Percentiles rank a stretch among this genome's conserved stretches.
These are phyloP conservation scores for Nyctereutes procyonoides DNA, from an alignment of 2,113 vertebrate species.

Conservation along the genomic window DNA sequence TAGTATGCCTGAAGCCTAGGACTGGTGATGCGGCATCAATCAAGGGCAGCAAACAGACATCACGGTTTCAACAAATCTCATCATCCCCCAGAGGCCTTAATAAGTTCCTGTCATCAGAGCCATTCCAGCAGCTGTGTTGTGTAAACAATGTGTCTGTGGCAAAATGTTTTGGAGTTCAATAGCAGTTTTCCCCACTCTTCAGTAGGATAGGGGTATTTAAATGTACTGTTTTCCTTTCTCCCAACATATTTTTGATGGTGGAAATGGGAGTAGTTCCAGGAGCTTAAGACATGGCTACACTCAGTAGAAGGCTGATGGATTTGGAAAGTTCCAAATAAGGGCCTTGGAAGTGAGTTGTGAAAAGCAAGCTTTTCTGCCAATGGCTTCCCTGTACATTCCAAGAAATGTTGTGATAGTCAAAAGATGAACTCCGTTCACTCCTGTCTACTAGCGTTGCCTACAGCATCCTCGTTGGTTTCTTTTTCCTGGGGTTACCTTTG, in stretches of 20 bases:
- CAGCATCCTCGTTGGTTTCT: background rate
- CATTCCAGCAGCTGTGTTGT: conserved; percentile 69
- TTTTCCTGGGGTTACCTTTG: background rate
- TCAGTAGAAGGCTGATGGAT: background rate
- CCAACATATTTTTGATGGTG: background rate
- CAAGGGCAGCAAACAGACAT: conserved; percentile 66
- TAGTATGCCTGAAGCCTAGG: conserved; percentile 57
- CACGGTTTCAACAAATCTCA: conserved; percentile 72
- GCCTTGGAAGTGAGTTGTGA: background rate
- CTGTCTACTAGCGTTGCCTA: background rate
- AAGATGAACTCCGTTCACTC: background rate
- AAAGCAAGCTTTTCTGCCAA: background rate
- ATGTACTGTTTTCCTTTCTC: background rate
- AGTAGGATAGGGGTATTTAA: background rate
- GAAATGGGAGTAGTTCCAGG: background rate
- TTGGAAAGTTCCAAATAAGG: background rate
- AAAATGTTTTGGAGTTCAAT: conserved; percentile 64
- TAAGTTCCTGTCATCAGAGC: conserved; percentile 76
- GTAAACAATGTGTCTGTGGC: conserved; percentile 65
- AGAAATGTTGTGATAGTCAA: background rate
- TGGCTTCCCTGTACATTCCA: background rate
- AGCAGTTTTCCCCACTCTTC: background rate
- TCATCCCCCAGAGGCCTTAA: conserved; percentile 73
- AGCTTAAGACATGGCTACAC: background rate
- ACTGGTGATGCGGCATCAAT: conserved; percentile 63